Conservation (phyloP, 2,797 vertebrate genomes). For the Peromyscus eremicus region DNA sequence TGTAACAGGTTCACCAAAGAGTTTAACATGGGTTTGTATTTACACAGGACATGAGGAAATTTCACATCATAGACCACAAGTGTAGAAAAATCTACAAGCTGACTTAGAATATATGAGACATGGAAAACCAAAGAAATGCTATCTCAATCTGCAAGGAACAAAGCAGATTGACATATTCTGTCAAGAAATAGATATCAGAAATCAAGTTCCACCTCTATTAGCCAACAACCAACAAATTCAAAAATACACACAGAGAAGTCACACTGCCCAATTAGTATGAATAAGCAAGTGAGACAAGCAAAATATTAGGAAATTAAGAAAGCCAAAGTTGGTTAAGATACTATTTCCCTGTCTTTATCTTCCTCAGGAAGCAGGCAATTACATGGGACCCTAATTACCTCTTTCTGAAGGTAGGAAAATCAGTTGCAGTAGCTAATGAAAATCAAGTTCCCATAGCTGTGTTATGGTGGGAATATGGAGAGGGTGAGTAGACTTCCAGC, state of each 20-base stretch:
- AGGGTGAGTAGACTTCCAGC: not conserved
- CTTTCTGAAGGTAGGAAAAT: not conserved
- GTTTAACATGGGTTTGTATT: slow-evolving; percentile 28
- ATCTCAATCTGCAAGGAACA: not conserved
- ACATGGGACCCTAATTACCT: not conserved
- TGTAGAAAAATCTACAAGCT: slow-evolving; percentile 23
- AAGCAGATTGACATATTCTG: not conserved
- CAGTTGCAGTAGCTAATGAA: slow-evolving; percentile 8
- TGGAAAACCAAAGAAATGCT: not conserved
- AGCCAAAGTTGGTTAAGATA: not conserved
- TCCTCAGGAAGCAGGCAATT: slow-evolving; percentile 5
- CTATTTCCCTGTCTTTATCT: not conserved
- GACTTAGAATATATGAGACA: slow-evolving; percentile 3
- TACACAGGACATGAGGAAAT: not conserved
- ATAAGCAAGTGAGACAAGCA: not conserved
- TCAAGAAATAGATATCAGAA: slow-evolving; percentile 1
- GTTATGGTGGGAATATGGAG: not conserved
- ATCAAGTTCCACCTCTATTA: not conserved
- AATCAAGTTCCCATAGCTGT: not conserved
- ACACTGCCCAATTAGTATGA: not conserved
- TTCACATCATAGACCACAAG: slow-evolving; percentile 38
- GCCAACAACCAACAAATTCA: slow-evolving; percentile 54
- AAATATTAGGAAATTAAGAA: slow-evolving; percentile 58
- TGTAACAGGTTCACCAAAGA: not conserved
- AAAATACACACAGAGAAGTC: slow-evolving; percentile 24